Evolutionary conservation across 2,113 vertebrate species (phyloP).

Genomic region (Numida meleagris): DNA sequence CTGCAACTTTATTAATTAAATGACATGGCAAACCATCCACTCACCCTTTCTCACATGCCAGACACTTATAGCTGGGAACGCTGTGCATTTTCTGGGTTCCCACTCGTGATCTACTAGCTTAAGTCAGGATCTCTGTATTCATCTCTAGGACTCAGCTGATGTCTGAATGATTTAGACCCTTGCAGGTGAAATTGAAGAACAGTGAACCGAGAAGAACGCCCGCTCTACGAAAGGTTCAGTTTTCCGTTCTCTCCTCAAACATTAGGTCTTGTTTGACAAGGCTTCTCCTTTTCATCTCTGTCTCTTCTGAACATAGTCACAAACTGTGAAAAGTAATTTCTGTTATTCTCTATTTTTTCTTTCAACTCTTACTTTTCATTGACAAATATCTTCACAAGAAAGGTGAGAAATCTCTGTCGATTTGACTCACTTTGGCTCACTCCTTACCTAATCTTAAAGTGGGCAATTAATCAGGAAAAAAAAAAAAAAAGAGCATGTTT

Average conservation of each 20-base stretch:
- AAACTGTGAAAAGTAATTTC: neutral
- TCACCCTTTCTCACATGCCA: neutral
- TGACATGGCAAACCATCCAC: accelerated
- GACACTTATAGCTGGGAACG: neutral
- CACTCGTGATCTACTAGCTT: neutral
- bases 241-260: neutral
- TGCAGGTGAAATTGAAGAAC: neutral
- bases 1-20: neutral
- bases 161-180: neutral
- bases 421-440: neutral
- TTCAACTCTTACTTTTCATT: neutral
- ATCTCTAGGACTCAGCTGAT: neutral
- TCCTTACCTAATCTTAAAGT: neutral
- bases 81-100: neutral
- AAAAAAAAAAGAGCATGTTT: accelerated
- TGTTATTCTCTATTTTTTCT: neutral
- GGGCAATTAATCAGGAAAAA: neutral
- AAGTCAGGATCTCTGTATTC: neutral
- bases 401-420: neutral
- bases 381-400: neutral
- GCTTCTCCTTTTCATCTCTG: neutral
- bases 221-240: neutral
- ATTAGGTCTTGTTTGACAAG: neutral
- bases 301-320: neutral
- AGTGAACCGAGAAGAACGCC: neutral